Evolutionary conservation across 2,113 vertebrate genomes (phyloP), one percentile per base, ranked within the genome.

Genomic region (Microtus pennsylvanicus): DNA sequence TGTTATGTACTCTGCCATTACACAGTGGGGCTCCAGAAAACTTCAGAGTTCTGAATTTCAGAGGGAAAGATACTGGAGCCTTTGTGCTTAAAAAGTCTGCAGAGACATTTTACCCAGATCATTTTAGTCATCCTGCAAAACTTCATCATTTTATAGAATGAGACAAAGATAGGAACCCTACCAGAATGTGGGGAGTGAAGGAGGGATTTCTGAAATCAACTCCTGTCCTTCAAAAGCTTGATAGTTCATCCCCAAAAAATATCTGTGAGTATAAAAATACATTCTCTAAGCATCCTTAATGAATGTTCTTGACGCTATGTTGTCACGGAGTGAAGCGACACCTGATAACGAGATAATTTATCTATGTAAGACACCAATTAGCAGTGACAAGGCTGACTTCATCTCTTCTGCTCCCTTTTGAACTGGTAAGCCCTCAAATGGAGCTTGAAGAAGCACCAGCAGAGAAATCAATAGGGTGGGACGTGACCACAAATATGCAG

Each of bases 301-400:
- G 42, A 90, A 86, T 93, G 91, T 67, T 91, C 90, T 96, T 50
- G 63, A 93, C 0, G 24, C 87, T 13, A 1, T 77, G 77, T 93
- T 96, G 95, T 95, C 93, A 93, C 52, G 3, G 65, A 94, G 72
- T 72, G 82, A 97, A 87, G 63, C 87, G 95, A 93, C 92, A 96
- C 94, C 94, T 96, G 94, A 96, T 95, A 95, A 90, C 78, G 35
- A 89, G 94, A 91, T 90, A 94, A 94, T 93, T 87, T 90, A 94
- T 91, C 95, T 96, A 35, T 45, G 76, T 85, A 85, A 93, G 96
- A 88, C 75, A 87, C 92, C 97, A 95, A 92, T 96, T 87, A 97
- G 93, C n/a, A 58, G 47, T 67, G 92, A 96, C 90, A 93, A 94
- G 87, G 70, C 83, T 87, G 69, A 70, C 90, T 90, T 78, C 78